These are phyloP conservation scores for Tapirus indicus DNA, from an alignment of 2,797 vertebrate species.

Conservation along the genomic window DNA sequence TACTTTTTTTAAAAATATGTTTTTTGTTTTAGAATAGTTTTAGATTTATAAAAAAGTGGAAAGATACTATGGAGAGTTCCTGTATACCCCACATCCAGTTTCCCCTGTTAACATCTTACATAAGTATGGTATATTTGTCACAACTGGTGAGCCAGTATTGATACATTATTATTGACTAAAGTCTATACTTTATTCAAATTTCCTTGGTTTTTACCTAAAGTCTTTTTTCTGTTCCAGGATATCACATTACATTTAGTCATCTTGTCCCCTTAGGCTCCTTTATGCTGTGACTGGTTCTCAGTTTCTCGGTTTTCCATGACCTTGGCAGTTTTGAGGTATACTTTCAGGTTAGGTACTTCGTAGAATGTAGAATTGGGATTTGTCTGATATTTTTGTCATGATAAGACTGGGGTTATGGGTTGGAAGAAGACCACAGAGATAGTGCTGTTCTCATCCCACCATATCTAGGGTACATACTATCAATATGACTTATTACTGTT, in stretches of 20 bases:
- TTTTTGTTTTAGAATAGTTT: conserved; percentile 6
- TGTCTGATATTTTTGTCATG: conserved; percentile 14
- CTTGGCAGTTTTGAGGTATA: not conserved
- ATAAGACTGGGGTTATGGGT: not conserved
- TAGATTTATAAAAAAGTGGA: not conserved
- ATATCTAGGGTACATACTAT: not conserved
- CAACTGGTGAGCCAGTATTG: not conserved
- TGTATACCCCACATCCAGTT: not conserved
- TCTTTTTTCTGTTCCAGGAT: not conserved
- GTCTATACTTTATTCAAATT: not conserved
- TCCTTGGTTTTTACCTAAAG: conserved; percentile 36
- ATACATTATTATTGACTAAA: not conserved
- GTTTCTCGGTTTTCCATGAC: not conserved
- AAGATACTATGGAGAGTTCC: not conserved
- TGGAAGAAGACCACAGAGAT: not conserved
- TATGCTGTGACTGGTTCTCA: not conserved
- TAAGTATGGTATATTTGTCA: not conserved
- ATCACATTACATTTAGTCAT: not conserved
- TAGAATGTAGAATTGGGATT: not conserved
- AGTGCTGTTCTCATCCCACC: not conserved
- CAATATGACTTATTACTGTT: not conserved
- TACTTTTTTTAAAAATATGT: not conserved
- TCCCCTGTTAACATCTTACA: not conserved
- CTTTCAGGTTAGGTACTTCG: not conserved
- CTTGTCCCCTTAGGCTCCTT: not conserved